phyloP scores from a whole-genome alignment of 2,888 invertebrate species.

The Synergus laeviventris region DNA sequence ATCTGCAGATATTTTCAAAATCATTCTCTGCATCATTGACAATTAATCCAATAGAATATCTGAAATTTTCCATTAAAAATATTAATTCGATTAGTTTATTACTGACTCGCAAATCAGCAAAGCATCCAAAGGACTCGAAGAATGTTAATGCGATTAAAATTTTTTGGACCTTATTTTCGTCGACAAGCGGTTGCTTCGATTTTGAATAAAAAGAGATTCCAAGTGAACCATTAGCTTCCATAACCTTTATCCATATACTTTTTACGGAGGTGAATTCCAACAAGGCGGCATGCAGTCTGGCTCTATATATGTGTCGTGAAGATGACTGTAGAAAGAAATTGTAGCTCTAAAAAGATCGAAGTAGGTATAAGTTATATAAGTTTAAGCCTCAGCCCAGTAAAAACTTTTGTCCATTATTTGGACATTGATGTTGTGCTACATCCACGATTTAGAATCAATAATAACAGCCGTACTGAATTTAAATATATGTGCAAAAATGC shows the following conservation, averaged over 20 bases:
- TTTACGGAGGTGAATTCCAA: constrained; percentile 33
- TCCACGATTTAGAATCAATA: neutral
- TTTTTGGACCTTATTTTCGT: constrained; percentile 28
- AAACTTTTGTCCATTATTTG: neutral
- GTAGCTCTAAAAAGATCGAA: constrained; percentile 7
- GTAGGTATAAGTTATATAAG: neutral
- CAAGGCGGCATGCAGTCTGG: constrained; percentile 40
- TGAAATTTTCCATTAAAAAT: neutral
- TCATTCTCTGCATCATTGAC: too few relatives aligned
- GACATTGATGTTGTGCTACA: neutral
- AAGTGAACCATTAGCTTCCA: constrained; percentile 32
- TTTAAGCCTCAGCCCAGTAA: neutral
- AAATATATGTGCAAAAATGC: neutral
- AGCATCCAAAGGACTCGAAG: neutral
- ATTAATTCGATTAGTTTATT: neutral
- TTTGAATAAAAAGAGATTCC: constrained; percentile 31
- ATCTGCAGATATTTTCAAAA: too few relatives aligned
- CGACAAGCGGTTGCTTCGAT: constrained; percentile 2
- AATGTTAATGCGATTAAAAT: neutral
- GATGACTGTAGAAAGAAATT: constrained; percentile 28
- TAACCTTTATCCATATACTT: constrained; percentile 22
- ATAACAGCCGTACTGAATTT: neutral
- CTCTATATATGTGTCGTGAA: constrained; percentile 12
- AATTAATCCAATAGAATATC: neutral
- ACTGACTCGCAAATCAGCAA: neutral